Percentiles rank a stretch among this genome's conserved stretches.
phyloP scores from a whole-genome alignment of 23 tunicate genomes.

The Corella eumyota region DNA sequence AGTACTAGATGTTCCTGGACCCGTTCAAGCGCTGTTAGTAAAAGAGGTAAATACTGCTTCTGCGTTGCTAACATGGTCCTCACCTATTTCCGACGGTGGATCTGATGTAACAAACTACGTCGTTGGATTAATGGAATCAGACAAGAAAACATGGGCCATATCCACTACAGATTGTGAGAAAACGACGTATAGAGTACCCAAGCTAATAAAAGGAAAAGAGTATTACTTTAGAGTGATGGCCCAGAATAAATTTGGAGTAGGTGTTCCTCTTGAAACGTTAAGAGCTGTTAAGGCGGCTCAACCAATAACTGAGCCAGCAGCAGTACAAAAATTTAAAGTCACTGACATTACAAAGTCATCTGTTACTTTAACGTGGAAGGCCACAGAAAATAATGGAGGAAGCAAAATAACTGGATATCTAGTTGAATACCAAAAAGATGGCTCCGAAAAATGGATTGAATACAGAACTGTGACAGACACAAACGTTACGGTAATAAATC shows the following conservation, averaged over 20 bases:
- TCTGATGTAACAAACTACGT: constrained; percentile 63
- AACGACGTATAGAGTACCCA: constrained; percentile 64
- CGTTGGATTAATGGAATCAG: constrained; percentile 80
- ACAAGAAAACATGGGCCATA: constrained; percentile 85
- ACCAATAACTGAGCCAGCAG: constrained; percentile 73
- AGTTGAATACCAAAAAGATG: constrained; percentile 68
- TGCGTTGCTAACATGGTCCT: constrained; percentile 72
- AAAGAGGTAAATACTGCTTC: constrained; percentile 64
- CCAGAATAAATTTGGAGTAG: constrained; percentile 80
- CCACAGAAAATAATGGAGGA: constrained; percentile 87
- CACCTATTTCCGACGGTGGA: constrained; percentile 83
- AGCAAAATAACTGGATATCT: constrained; percentile 73
- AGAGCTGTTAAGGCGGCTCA: constrained; percentile 48
- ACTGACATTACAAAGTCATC: constrained; percentile 65
- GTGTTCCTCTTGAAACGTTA: constrained; percentile 60
- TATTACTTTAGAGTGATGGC: constrained; percentile 88
- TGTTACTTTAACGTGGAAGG: constrained; percentile 64
- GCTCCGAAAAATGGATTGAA: constrained; percentile 53
- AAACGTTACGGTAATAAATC: constrained; percentile 52
- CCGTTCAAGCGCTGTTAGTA: constrained; percentile 35
- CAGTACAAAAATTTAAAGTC: constrained; percentile 73
- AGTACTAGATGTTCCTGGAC: constrained; percentile 80
- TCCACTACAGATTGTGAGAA: constrained; percentile 66
- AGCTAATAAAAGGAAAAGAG: constrained; percentile 70
- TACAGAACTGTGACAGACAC: constrained; percentile 70